phyloP scores from a whole-genome alignment of 1,140 invertebrate genomes.

The Cardiocondyla obscurior region DNA sequence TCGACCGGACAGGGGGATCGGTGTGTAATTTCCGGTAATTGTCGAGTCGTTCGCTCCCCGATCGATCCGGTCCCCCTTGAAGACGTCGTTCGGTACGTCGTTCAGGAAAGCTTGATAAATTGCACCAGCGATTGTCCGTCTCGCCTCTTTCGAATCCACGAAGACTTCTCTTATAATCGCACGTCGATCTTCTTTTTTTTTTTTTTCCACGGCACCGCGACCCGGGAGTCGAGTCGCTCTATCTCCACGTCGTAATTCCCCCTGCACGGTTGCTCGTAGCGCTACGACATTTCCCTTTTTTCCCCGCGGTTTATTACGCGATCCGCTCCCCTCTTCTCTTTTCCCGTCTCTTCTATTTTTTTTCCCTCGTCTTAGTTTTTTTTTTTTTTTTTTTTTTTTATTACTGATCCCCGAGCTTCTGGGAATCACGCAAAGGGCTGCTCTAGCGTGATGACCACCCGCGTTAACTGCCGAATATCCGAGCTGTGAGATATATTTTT shows the following conservation, averaged over 20 bases:
- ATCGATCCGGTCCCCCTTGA: constrained; percentile 11
- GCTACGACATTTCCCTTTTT: not conserved
- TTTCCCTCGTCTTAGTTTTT: not conserved
- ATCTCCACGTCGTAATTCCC: not conserved
- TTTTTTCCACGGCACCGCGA: not conserved
- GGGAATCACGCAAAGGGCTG: constrained; percentile 63
- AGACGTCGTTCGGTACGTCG: not conserved
- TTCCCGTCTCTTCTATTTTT: constrained; percentile 8
- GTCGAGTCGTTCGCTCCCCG: constrained; percentile 18
- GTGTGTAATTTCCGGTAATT: constrained; percentile 50
- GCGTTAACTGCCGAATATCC: constrained; percentile 74
- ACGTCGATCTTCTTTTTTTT: not conserved
- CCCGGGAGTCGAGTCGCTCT: not conserved
- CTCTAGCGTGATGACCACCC: constrained; percentile 74
- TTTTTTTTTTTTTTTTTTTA: constrained; percentile 8
- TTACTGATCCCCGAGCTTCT: constrained; percentile 59
- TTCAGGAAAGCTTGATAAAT: constrained; percentile 39
- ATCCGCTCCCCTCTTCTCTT: not conserved
- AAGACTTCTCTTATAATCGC: not conserved
- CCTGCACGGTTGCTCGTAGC: not conserved
- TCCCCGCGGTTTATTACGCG: not conserved
- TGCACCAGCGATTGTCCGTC: constrained; percentile 25
- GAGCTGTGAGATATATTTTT: constrained; percentile 77
- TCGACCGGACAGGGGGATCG: constrained; percentile 10
- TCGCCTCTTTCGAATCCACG: not conserved